Evolutionary conservation across 2,113 vertebrate genomes (phyloP), one percentile per base, ranked within the genome.

Genomic region (Synodontis membranacea): DNA sequence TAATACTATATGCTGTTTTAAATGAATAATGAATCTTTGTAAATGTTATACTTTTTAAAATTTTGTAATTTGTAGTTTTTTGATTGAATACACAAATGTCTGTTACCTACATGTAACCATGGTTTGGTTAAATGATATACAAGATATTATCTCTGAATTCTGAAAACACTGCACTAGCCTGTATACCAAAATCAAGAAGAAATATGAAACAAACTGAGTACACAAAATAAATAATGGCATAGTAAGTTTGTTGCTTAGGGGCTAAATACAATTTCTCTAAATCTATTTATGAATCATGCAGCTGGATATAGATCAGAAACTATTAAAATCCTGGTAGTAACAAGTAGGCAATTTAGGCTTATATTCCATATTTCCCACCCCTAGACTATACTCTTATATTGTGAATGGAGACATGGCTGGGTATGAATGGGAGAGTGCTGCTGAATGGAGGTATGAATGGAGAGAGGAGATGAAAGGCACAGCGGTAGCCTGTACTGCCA

Each of bases 391-490:
- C 37, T 44, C 50, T 42, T 12, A 34, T 79, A 34, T 21, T 74
- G 37, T 81, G 37, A 86, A 86, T 86, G 75, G 39, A 87, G 46
- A 23, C 21, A 2, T 74, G 79, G 64, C 46, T 37, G 46, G 2
- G 54, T 56, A 39, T 80, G 80, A 87, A 87, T 42, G 15, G n/a
- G 5, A 28, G 39, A 86, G 34, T 86, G 60, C 12, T 52, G 44
- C 74, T 85, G 75, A 86, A 86, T 70, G 31, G 80, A 58, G 28
- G 50, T 60, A 42, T 74, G 31, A 48, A n/a, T 80, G 75, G 48
- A 17, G n/a, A 86, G 52, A 56, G 39, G 28, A 86, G 66, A 81
- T 86, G 50, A 86, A 80, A 81, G 11, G 78, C 52, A 56, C 70
- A 80, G 46, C 12, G 21, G 58, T 44, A 25, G 48, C 44, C 58